A percentile compares a stretch with the other conserved stretches of the same genome.
Evolutionary conservation across 2,888 invertebrate genomes (phyloP).

Genomic region (Andrena minutula): DNA sequence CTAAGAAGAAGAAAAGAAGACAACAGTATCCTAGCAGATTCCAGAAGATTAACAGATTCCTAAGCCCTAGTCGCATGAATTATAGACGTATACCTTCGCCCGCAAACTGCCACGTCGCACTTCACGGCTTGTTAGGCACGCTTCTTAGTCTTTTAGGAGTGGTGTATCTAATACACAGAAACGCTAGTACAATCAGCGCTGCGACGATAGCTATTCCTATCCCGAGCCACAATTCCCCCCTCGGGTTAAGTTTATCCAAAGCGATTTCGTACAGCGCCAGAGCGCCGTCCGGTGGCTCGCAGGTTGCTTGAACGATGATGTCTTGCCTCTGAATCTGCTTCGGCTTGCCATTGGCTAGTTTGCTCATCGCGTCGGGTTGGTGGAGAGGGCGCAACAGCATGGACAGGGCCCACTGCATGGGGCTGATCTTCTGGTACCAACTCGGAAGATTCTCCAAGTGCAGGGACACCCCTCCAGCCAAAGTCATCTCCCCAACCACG

Average conservation of each 20-base stretch:
- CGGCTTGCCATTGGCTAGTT: slow-evolving; percentile 80
- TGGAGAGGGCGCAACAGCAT: slow-evolving; percentile 79
- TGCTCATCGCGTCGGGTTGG: slow-evolving; percentile 72
- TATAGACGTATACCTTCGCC: not conserved
- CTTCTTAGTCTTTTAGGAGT: slow-evolving; percentile 86
- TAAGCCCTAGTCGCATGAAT: not conserved
- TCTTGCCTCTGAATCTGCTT: slow-evolving; percentile 93
- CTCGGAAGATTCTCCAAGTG: slow-evolving; percentile 81
- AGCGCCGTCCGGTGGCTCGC: slow-evolving; percentile 93
- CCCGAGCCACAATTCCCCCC: slow-evolving; percentile 86
- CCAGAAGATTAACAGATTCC: slow-evolving; percentile 5
- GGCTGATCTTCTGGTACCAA: slow-evolving; percentile 81
- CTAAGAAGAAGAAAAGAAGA: not conserved
- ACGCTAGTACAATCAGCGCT: slow-evolving; percentile 87
- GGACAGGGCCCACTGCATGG: slow-evolving; percentile 80
- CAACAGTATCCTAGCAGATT: slow-evolving; percentile 1
- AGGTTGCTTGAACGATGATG: slow-evolving; percentile 93
- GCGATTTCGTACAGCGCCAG: slow-evolving; percentile 86
- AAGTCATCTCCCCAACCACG: slow-evolving; percentile 78
- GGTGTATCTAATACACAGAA: slow-evolving; percentile 85
- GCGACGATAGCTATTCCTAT: slow-evolving; percentile 87
- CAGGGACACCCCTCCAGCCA: slow-evolving; percentile 80
- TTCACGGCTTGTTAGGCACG: slow-evolving; percentile 88
- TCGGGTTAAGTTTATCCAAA: slow-evolving; percentile 85
- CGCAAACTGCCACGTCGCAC: not conserved